Percentiles rank a stretch among this genome's conserved stretches.
phyloP scores from a whole-genome alignment of 2,113 vertebrate genomes.

The Mirounga angustirostris region DNA sequence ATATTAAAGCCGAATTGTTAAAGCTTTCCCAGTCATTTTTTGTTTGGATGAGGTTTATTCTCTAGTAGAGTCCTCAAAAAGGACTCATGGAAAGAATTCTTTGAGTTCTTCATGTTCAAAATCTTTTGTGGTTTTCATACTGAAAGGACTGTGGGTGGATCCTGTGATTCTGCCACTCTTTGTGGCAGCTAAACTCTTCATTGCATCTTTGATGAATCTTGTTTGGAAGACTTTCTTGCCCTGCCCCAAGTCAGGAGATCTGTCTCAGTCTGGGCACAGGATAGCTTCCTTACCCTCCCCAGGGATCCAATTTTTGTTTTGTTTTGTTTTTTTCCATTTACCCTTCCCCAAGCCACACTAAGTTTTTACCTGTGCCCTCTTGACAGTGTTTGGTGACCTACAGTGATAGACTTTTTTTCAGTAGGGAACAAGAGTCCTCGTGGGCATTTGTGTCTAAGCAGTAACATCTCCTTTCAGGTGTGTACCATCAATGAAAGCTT shows the following conservation, averaged over 20 bases:
- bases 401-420: neutral
- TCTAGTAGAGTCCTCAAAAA: neutral
- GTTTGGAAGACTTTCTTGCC: neutral
- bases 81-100: constrained; percentile 2
- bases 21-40: neutral
- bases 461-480: neutral
- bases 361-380: neutral
- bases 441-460: neutral
- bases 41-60: constrained; percentile 35
- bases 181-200: neutral
- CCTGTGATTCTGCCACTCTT: neutral
- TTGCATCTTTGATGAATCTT: neutral
- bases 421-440: neutral
- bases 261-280: neutral
- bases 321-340: neutral
- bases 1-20: neutral
- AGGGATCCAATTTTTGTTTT: neutral
- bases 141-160: neutral
- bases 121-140: neutral
- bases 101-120: constrained; percentile 6
- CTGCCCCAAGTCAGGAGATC: neutral
- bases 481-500: neutral
- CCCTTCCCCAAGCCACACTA: neutral
- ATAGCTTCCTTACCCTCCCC: neutral
- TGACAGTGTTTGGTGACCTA: neutral